Conservation (phyloP, 2,888 invertebrate species). For the Strigamia crassipes region DNA sequence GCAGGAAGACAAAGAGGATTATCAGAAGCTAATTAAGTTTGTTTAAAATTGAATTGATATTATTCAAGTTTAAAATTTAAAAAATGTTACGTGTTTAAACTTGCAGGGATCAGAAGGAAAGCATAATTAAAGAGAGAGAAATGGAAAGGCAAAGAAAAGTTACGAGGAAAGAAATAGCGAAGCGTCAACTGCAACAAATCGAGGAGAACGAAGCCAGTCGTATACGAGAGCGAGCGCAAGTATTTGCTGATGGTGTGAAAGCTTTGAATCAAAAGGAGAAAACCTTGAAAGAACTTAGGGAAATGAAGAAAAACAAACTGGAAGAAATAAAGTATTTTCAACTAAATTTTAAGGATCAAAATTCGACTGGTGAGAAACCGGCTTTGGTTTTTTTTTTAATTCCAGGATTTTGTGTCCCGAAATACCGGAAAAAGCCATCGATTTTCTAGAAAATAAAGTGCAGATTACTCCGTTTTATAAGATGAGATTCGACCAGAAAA, state of each 20-base stretch:
- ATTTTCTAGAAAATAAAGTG: not conserved
- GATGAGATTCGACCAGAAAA: constrained; percentile 23
- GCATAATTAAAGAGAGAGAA: constrained; percentile 3
- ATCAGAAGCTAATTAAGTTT: not conserved
- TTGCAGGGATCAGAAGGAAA: constrained; percentile 29
- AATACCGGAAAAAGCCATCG: not conserved
- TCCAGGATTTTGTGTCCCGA: not conserved
- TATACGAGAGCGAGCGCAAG: not conserved
- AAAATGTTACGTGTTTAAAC: not conserved
- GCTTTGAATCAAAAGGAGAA: not conserved
- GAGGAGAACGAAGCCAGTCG: not conserved
- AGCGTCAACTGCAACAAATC: constrained; percentile 18
- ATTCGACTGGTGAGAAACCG: not conserved
- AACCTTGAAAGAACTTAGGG: not conserved
- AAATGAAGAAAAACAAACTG: constrained; percentile 43
- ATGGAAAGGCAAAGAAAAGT: not conserved
- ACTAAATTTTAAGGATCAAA: not conserved
- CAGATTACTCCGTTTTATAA: not conserved
- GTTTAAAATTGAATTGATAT: not conserved
- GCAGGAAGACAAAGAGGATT: constrained; percentile 1
- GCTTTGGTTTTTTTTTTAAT: not conserved
- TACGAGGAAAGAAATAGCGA: not conserved
- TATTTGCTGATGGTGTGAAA: constrained; percentile 5
- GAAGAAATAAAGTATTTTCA: not conserved
- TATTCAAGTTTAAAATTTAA: not conserved